A percentile compares a stretch with the other conserved stretches of the same genome.
Conservation (phyloP, 2,797 vertebrate genomes). For the Pangasius krempfi region DNA sequence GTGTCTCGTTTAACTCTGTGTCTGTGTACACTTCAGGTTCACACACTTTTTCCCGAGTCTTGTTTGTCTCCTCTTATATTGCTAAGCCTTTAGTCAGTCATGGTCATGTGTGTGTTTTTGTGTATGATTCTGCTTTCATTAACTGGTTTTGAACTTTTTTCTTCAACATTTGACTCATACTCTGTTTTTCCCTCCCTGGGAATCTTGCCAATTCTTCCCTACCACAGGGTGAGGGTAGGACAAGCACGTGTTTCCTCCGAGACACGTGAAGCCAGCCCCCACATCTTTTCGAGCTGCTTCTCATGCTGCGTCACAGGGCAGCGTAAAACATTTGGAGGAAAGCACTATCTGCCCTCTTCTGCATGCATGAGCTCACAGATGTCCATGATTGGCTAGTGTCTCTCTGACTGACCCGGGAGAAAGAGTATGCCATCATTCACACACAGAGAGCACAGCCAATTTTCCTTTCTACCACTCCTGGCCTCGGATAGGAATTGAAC, state of each 20-base stretch:
- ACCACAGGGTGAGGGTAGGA: background rate
- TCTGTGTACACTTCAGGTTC: background rate
- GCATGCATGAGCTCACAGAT: background rate
- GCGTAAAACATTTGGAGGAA: background rate
- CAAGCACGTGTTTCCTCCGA: background rate
- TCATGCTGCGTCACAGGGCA: slow-evolving; percentile 1
- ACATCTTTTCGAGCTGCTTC: background rate
- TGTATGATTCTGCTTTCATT: background rate
- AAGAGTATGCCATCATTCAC: background rate
- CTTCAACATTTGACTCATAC: background rate
- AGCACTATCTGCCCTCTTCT: background rate
- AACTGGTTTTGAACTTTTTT: background rate
- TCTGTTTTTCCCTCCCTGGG: background rate
- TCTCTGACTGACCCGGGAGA: background rate
- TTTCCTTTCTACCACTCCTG: background rate
- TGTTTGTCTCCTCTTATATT: background rate
- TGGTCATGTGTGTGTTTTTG: background rate
- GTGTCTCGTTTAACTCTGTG: background rate
- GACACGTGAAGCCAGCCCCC: background rate
- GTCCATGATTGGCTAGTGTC: background rate
- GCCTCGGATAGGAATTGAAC: background rate
- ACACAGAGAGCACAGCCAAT: background rate
- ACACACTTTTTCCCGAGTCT: background rate
- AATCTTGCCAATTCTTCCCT: background rate
- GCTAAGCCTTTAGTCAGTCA: background rate